phyloP scores from a whole-genome alignment of 2,888 invertebrate species.

The Steinernema carpocapsae region DNA sequence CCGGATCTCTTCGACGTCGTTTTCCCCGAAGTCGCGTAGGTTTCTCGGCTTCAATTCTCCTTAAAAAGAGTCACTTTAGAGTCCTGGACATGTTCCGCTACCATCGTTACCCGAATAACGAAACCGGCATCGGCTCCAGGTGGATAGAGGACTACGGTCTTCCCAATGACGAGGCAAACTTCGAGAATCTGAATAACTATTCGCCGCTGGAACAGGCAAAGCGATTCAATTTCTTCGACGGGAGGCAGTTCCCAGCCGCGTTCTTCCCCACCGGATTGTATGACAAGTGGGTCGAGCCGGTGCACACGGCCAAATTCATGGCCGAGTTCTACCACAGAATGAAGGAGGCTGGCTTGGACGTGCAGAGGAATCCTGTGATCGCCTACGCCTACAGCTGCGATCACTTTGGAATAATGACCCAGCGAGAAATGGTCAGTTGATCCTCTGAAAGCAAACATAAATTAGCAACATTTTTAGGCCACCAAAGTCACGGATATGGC shows the following conservation, averaged over 20 bases:
- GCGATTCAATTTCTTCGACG: neutral
- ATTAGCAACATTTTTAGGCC: too few species aligned
- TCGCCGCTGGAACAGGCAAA: constrained; percentile 10
- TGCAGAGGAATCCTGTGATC: constrained; percentile 82
- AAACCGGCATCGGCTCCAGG: neutral
- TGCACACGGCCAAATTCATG: constrained; percentile 92
- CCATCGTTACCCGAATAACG: constrained; percentile 48
- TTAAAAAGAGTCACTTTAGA: constrained; percentile 72
- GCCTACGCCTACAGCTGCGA: constrained; percentile 71
- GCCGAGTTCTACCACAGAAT: constrained; percentile 83
- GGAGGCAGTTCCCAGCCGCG: constrained; percentile 84
- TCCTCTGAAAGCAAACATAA: too few species aligned
- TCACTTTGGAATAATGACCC: constrained; percentile 8
- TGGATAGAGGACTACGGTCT: constrained; percentile 85
- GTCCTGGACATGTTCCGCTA: constrained; percentile 96
- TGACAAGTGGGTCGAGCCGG: constrained; percentile 95
- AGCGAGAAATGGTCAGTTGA: constrained; percentile 7
- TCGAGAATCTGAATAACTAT: constrained; percentile 72
- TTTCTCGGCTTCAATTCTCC: neutral
- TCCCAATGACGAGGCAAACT: constrained; percentile 83
- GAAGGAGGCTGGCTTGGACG: constrained; percentile 32
- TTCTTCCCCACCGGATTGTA: constrained; percentile 85
- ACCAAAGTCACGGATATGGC: neutral
- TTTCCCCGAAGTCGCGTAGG: constrained; percentile 90
- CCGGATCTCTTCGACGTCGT: constrained; percentile 92